Evolutionary conservation across 2,113 vertebrate species (phyloP), one percentile per base, ranked within the genome.

Genomic region (Oxygymnocypris stewartii): DNA sequence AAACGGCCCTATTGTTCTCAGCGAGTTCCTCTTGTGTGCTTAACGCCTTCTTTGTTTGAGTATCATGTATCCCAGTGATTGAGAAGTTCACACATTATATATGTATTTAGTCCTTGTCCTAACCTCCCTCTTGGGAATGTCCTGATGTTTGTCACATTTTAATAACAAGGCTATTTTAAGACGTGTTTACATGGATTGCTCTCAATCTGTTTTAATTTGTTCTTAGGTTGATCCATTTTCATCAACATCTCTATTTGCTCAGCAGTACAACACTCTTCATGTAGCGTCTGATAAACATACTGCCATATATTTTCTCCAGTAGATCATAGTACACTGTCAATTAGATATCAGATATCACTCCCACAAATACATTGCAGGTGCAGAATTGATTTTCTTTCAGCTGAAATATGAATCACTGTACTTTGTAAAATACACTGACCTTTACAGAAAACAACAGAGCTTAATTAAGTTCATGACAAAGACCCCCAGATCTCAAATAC

Each of bases 121-220:
- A 67, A 54, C 78, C 40, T 73, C 47, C 85, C 84, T 74, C 82
- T 6, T 37, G 87, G 82, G 82, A 79, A 59, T 57, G 40, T 78
- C 49, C 16, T 88, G 57, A 86, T 84, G 69, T 75, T 59, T 79
- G 51, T 86, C 76, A 82, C 73, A 85, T 79, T 86, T 90, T 75
- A 84, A 82, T 65, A 89, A 76, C 86, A 90, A 82, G 35, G 67
- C 82, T 79, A 84, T 85, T 89, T 88, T 63, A 57, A 65, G 75
- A 37, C 25, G 65, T 57, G 69, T 31, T 83, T 71, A n/a, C 81
- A 37, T 9, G 10, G 42, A 71, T 83, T 54, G 44, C 18, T 51
- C 28, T 77, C 28, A 65, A 54, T 63, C 40, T 42, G 57, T 20
- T 61, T 65, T 3, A 76, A 42, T 76, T 47, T 47, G 42, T 47